These are phyloP conservation scores for Aphelenchoides besseyi DNA, from an alignment of 1,140 invertebrate genomes.

Conservation along the genomic window DNA sequence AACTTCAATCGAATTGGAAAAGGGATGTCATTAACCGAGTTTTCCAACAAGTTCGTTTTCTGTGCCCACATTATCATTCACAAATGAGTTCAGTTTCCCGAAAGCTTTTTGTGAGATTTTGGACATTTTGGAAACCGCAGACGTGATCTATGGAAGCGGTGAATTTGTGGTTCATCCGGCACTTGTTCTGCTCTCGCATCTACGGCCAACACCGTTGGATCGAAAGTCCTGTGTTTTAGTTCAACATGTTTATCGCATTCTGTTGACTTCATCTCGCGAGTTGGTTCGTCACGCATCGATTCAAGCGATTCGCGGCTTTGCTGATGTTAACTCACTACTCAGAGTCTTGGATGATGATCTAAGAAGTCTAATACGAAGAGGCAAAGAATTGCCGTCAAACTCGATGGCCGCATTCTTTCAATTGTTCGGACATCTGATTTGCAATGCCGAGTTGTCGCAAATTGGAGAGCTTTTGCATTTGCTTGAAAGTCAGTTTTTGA, in stretches of 20 bases:
- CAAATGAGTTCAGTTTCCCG: conserved; percentile 24
- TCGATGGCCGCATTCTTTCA: not conserved
- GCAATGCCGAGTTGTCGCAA: not conserved
- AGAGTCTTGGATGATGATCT: not conserved
- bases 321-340: not conserved
- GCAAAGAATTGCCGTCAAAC: not conserved
- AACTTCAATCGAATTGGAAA: conserved; percentile 2
- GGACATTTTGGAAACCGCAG: not conserved
- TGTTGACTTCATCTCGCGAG: not conserved
- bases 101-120: conserved; percentile 14
- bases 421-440: not conserved
- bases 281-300: not conserved
- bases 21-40: not conserved
- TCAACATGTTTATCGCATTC: not conserved
- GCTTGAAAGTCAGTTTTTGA: not conserved
- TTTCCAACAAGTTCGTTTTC: not conserved
- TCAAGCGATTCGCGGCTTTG: not conserved
- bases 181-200: conserved; percentile 44
- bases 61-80: conserved; percentile 26
- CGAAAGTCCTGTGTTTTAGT: not conserved
- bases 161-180: conserved; percentile 44
- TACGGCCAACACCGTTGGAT: conserved; percentile 27
- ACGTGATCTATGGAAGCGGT: not conserved
- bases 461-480: not conserved
- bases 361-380: not conserved